These are phyloP conservation scores for Andinoacara biseriatus DNA, from an alignment of 2,113 vertebrate species.

Conservation along the genomic window DNA sequence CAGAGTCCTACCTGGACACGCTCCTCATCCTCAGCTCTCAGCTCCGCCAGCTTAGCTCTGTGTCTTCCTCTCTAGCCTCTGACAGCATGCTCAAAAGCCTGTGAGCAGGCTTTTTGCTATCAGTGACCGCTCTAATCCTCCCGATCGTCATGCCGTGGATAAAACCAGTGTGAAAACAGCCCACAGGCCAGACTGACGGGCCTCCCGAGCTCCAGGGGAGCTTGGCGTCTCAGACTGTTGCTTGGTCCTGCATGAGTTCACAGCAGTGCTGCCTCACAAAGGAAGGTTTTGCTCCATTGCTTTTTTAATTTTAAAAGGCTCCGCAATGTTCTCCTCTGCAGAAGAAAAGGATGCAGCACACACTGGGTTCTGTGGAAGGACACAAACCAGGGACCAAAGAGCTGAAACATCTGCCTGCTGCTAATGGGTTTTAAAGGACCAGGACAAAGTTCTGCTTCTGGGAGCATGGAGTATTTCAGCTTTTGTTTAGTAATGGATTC, in stretches of 20 bases:
- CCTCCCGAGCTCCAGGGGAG: constrained; percentile 29
- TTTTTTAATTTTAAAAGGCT: constrained; percentile 52
- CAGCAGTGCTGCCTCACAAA: constrained; percentile 50
- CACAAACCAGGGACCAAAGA: background rate
- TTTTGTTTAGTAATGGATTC: too few relatives aligned
- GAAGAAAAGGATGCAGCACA: constrained; percentile 21
- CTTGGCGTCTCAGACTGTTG: constrained; percentile 24
- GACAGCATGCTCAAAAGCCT: constrained; percentile 37
- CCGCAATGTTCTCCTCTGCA: background rate
- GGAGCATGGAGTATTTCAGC: background rate
- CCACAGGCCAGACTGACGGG: constrained; percentile 27
- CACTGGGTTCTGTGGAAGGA: background rate
- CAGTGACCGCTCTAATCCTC: constrained; percentile 84
- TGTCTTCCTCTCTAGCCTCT: constrained; percentile 4
- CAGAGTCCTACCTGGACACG: constrained; percentile 30
- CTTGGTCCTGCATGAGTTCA: constrained; percentile 57
- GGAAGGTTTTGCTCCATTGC: constrained; percentile 44
- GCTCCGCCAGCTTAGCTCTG: background rate
- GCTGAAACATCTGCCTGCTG: background rate
- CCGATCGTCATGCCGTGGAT: constrained; percentile 81
- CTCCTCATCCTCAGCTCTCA: background rate
- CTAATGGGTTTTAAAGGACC: background rate
- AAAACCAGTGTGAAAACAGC: constrained; percentile 75
- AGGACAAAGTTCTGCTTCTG: background rate
- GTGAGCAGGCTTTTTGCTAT: constrained; percentile 73